These are phyloP conservation scores for Zonitis immaculata DNA, from an alignment of 2,888 invertebrate species.

Conservation along the genomic window DNA sequence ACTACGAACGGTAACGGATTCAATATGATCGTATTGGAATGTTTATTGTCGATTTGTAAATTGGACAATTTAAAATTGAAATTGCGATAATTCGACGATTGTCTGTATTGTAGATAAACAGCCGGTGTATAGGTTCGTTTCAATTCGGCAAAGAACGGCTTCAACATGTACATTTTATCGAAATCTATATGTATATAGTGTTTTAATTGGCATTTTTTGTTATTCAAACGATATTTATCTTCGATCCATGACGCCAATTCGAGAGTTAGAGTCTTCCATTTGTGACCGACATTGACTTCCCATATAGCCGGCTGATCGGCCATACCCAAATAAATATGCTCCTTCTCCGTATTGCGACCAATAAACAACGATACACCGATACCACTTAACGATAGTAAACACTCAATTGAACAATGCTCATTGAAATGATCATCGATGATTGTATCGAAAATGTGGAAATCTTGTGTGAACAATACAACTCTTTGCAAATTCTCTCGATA, in stretches of 20 bases:
- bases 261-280: constrained; percentile 73
- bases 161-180: constrained; percentile 80
- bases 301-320: constrained; percentile 69
- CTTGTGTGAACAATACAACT: constrained; percentile 70
- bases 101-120: constrained; percentile 67
- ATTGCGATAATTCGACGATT: constrained; percentile 64
- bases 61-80: constrained; percentile 64
- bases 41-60: constrained; percentile 66
- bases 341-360: constrained; percentile 48
- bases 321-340: constrained; percentile 64
- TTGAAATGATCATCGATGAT: constrained; percentile 58
- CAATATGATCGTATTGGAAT: constrained; percentile 38
- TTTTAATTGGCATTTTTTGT: constrained; percentile 68
- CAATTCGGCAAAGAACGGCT: constrained; percentile 77
- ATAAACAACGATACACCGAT: constrained; percentile 60
- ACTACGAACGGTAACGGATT: constrained; percentile 51
- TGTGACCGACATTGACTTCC: constrained; percentile 75
- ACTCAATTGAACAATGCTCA: constrained; percentile 64
- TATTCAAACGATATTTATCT: constrained; percentile 67
- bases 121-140: constrained; percentile 69
- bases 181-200: constrained; percentile 77
- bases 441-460: constrained; percentile 63
- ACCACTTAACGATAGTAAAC: constrained; percentile 65
- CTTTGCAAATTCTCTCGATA: constrained; percentile 71
- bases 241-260: constrained; percentile 79